Evolutionary conservation across 2,888 invertebrate species (phyloP).

Genomic region (Lepas anatifera): DNA sequence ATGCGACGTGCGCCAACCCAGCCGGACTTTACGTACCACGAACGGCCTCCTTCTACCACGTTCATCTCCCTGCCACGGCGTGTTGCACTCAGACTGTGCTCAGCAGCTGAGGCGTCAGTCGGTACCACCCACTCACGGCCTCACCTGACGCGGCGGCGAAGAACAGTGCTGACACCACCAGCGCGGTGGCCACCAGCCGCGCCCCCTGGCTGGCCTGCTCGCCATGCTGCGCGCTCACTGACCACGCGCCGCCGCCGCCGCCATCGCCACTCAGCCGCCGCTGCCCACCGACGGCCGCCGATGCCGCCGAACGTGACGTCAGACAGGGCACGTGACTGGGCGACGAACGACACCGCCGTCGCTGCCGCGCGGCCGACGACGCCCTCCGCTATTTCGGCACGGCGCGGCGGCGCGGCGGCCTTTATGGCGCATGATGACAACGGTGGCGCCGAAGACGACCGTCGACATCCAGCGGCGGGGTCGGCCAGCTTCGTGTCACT

Average conservation of each 20-base stretch:
- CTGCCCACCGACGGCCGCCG: not conserved
- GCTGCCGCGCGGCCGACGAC: not conserved
- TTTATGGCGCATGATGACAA: not conserved
- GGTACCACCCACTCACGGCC: too few relatives aligned
- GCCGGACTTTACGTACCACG: too few relatives aligned
- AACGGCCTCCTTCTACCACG: too few relatives aligned
- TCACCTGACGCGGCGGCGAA: too few relatives aligned
- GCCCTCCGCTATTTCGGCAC: slow-evolving; percentile 3
- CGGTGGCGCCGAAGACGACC: not conserved
- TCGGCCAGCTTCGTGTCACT: too few relatives aligned
- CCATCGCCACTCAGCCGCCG: not conserved
- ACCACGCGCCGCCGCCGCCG: not conserved
- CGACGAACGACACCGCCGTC: not conserved
- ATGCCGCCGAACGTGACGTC: not conserved
- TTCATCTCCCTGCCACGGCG: too few relatives aligned
- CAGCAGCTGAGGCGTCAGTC: too few relatives aligned
- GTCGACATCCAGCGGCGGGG: too few relatives aligned
- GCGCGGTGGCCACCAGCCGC: not conserved
- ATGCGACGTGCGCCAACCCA: too few relatives aligned
- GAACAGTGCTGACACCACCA: not conserved
- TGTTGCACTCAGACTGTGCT: too few relatives aligned
- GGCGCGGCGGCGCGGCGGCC: not conserved
- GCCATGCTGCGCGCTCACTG: not conserved
- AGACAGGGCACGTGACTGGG: not conserved
- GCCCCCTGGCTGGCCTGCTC: not conserved